Evolutionary conservation across 2,797 vertebrate species (phyloP).

Genomic region (Pagetopsis macropterus): DNA sequence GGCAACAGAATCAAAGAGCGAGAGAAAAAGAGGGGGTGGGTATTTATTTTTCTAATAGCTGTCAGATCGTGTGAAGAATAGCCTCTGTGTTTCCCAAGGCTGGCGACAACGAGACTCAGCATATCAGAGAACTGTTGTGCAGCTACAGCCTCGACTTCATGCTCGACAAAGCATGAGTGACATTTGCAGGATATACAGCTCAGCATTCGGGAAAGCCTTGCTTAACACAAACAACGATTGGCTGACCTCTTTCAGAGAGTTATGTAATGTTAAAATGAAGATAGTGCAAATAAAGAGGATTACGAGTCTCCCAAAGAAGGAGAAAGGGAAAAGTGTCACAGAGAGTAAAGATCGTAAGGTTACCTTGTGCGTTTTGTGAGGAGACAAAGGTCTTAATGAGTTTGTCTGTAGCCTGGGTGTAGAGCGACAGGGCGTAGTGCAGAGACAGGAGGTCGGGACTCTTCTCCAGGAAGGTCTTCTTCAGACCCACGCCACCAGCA

Average conservation of each 20-base stretch:
- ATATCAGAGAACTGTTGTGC: conserved; percentile 29
- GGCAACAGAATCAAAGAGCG: conserved; percentile 43
- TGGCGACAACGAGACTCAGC: conserved; percentile 46
- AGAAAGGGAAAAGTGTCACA: not conserved
- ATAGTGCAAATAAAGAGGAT: conserved; percentile 20
- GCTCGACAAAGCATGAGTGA: conserved; percentile 42
- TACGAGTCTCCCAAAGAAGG: not conserved
- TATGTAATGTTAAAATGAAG: conserved; percentile 12
- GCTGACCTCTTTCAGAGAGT: conserved; percentile 23
- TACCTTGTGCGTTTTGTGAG: conserved; percentile 95
- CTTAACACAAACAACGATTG: not conserved
- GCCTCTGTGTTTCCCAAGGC: conserved; percentile 30
- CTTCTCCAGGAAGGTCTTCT: conserved; percentile 98
- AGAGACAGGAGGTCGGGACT: conserved; percentile 95
- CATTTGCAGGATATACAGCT: conserved; percentile 37
- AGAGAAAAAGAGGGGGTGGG: conserved; percentile 37
- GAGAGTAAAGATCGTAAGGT: conserved; percentile 19
- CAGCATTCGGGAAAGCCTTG: conserved; percentile 34
- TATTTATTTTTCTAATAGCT: conserved; percentile 59
- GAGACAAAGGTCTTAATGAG: conserved; percentile 98
- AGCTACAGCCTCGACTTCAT: conserved; percentile 26
- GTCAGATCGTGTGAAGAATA: conserved; percentile 55
- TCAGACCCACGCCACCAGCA: conserved; percentile 95
- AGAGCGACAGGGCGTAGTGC: conserved; percentile 96
- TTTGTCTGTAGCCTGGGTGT: conserved; percentile 98